A percentile compares a stretch with the other conserved stretches of the same genome.
Evolutionary conservation across 2,797 vertebrate genomes (phyloP).

Genomic region (Decapterus maruadsi): DNA sequence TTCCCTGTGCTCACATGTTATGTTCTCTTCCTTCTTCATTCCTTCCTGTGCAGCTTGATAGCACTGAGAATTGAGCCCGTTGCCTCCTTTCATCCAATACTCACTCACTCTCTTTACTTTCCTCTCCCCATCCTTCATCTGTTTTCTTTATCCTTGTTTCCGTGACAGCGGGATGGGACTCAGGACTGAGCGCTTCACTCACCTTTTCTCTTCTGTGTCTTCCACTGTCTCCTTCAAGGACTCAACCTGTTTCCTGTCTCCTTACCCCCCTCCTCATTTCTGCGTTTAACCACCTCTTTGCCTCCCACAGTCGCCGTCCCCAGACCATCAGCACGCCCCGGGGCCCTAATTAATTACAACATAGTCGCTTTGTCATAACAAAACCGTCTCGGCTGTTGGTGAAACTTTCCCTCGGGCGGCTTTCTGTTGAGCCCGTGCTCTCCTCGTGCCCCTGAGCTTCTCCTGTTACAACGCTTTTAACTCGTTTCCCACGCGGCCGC

Average conservation of each 20-base stretch:
- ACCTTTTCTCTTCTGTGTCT: slow-evolving; percentile 7
- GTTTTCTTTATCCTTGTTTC: slow-evolving; percentile 37
- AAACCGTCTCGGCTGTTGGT: slow-evolving; percentile 21
- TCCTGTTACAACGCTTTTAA: slow-evolving; percentile 42
- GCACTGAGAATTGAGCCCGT: slow-evolving; percentile 42
- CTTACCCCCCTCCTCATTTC: background rate
- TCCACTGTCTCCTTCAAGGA: slow-evolving; percentile 1
- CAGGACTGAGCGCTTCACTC: slow-evolving; percentile 28
- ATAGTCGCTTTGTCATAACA: slow-evolving; percentile 56
- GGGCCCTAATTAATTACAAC: slow-evolving; percentile 70
- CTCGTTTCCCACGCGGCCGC: slow-evolving; percentile 19
- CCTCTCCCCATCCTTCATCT: slow-evolving; percentile 52
- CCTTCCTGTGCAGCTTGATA: slow-evolving; percentile 25
- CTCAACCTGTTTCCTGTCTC: background rate
- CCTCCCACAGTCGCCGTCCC: slow-evolving; percentile 47
- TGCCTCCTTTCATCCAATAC: slow-evolving; percentile 43
- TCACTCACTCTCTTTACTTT: slow-evolving; percentile 43
- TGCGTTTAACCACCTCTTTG: slow-evolving; percentile 28
- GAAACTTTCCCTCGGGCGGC: slow-evolving; percentile 37
- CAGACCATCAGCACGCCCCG: slow-evolving; percentile 36
- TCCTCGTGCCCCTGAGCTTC: slow-evolving; percentile 9
- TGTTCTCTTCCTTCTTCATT: slow-evolving; percentile 4
- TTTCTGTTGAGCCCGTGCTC: slow-evolving; percentile 45
- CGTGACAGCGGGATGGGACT: slow-evolving; percentile 23
- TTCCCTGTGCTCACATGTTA: background rate